A percentile compares a stretch with the other conserved stretches of the same genome.
These are phyloP conservation scores for Monodelphis domestica DNA, from an alignment of 2,797 vertebrate species.

Conservation along the genomic window DNA sequence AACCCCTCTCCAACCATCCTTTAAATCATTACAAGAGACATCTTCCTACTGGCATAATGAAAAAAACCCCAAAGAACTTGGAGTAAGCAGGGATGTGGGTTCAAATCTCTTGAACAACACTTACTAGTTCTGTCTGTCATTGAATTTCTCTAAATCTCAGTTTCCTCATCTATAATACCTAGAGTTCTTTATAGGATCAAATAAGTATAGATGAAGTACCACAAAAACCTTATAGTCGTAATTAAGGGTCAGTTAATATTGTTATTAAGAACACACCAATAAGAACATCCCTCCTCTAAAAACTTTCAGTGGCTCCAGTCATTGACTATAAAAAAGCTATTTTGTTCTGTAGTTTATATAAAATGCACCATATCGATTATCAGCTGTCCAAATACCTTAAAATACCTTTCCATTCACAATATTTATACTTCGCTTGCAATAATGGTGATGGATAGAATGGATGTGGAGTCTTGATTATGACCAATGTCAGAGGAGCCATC, in stretches of 20 bases:
- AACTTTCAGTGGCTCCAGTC: not conserved
- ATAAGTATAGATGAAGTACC: not conserved
- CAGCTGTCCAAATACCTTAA: not conserved
- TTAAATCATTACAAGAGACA: not conserved
- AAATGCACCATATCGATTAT: not conserved
- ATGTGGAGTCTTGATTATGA: not conserved
- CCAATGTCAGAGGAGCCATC: not conserved
- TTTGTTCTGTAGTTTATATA: not conserved
- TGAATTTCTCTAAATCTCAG: not conserved
- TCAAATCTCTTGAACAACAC: not conserved
- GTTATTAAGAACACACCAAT: not conserved
- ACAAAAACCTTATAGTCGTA: not conserved
- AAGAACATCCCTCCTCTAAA: not conserved
- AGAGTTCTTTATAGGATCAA: not conserved
- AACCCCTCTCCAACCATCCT: not conserved
- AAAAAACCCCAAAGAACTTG: not conserved
- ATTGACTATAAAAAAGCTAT: not conserved
- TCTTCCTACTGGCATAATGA: not conserved
- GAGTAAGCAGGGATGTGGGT: not conserved
- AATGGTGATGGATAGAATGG: not conserved
- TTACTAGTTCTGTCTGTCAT: not conserved
- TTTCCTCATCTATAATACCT: not conserved
- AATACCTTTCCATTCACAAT: not conserved
- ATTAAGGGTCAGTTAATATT: not conserved
- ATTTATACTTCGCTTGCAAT: not conserved